Conservation (phyloP, 2,888 invertebrate species). For the Acleris emargana region DNA sequence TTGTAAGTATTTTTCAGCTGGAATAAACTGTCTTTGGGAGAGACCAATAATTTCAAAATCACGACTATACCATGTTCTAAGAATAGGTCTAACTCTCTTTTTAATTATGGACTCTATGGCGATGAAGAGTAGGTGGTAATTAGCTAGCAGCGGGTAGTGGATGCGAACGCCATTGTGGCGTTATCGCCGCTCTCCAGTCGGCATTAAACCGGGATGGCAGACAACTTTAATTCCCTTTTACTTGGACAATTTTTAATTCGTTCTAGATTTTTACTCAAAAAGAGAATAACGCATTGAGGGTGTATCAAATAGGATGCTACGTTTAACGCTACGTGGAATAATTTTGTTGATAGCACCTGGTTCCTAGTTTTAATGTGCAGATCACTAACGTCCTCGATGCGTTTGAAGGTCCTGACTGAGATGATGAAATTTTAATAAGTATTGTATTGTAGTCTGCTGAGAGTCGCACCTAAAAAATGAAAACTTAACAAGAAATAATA, state of each 20-base stretch:
- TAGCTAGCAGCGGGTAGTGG: slow-evolving; percentile 62
- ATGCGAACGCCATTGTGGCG: slow-evolving; percentile 72
- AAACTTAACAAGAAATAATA: no score
- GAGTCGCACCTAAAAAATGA: no score
- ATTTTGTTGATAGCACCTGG: no score
- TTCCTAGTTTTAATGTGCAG: no score
- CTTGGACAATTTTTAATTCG: slow-evolving; percentile 73
- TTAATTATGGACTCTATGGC: slow-evolving; percentile 58
- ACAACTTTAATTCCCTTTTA: slow-evolving; percentile 77
- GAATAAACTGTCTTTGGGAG: neutral
- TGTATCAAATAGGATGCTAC: neutral
- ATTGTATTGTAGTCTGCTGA: no score
- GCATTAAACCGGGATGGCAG: slow-evolving; percentile 48
- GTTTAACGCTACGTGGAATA: no score
- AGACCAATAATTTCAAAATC: slow-evolving; percentile 19
- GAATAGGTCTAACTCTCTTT: neutral
- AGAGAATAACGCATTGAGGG: neutral
- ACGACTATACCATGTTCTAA: slow-evolving; percentile 14
- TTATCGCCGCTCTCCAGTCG: slow-evolving; percentile 74
- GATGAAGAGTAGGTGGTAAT: slow-evolving; percentile 58
- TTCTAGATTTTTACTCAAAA: slow-evolving; percentile 51
- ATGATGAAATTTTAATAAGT: no score
- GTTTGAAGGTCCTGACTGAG: no score
- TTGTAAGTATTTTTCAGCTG: neutral
- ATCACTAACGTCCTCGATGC: no score